Base-by-base conservation (phyloP, 1,140 invertebrate species). In the Drosophila repletoides region DNA sequence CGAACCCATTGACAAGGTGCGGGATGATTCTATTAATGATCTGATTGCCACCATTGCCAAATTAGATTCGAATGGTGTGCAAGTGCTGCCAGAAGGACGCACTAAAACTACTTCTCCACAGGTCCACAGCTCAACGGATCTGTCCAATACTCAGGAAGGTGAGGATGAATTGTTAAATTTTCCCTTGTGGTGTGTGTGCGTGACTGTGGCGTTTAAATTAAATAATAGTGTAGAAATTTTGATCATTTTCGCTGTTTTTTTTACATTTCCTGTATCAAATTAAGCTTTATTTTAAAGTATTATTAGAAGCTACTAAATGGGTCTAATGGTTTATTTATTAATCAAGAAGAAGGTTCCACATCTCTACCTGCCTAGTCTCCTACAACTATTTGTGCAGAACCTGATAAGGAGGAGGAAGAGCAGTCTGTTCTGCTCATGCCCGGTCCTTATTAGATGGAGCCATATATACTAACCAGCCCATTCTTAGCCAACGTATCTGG, bases 21-120 rank as follows among this genome's bases (percentile, higher is more conserved):
- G 95, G 83, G 94, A 95, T 76, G 95, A 95, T 88, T 95, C 94
- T 1, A 93, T 96, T n/a, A 95, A 95, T 80, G 95, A 96, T 91
- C 90, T 96, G 43, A 95, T 96, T 93, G 93, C 94, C 31, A 96
- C 95, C 12, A 96, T 96, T 76, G 95, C 95, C 21, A 95, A 95
- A 91, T 90, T 96, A 59, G 95, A 96, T 90, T 95, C 94, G 22
- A 96, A 96, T 90, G 95, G 95, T 10, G 95, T 96, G 58, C 93
- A 95, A 72, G 94, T 95, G 10, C 89, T 93, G 66, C 92, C 92
- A 1, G 93, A 93, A 64, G 91, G 91, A 10, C 91, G 79, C 12
- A 86, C 84, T 49, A 89, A 90, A 69, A 92, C 90, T 19, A 92
- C 91, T 10, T 93, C 93, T 2, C 92, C 92, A 15, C 91, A 92